Percentiles rank a stretch among this genome's conserved stretches.
These are phyloP conservation scores for Drosophila orosa DNA, from an alignment of 1,140 invertebrate species.

Conservation along the genomic window DNA sequence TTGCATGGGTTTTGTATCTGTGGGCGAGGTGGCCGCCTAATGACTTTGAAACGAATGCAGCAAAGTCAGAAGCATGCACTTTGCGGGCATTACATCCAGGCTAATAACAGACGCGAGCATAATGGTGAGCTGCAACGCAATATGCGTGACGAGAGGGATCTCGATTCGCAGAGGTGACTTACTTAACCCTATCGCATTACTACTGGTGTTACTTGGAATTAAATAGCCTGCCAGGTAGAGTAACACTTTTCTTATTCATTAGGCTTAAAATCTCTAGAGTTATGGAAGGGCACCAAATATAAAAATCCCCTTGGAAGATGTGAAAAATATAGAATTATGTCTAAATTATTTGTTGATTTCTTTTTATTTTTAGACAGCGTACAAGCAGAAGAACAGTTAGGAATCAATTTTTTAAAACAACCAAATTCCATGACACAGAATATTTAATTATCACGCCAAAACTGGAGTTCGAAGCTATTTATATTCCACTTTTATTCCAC, in stretches of 20 bases:
- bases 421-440: no score
- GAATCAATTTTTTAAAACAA: no score
- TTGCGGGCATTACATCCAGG: constrained; percentile 72
- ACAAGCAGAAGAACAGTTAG: no score
- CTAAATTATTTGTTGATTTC: neutral
- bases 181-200: neutral
- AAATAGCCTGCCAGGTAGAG: neutral
- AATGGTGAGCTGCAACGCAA: constrained; percentile 67
- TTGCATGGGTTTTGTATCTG: constrained; percentile 12
- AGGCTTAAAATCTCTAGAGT: neutral
- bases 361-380: no score
- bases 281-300: neutral
- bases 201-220: neutral
- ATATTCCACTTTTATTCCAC: no score
- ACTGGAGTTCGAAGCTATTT: no score
- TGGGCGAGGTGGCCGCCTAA: constrained; percentile 43
- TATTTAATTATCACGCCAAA: no score
- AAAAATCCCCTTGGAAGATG: neutral
- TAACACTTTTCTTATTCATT: neutral
- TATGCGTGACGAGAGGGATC: constrained; percentile 42
- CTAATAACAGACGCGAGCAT: constrained; percentile 75
- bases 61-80: constrained; percentile 77
- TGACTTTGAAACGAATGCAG: constrained; percentile 76
- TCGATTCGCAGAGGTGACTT: neutral
- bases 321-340: no score